Conservation (phyloP, 1,140 invertebrate genomes). For the Diorhabda elongata region DNA sequence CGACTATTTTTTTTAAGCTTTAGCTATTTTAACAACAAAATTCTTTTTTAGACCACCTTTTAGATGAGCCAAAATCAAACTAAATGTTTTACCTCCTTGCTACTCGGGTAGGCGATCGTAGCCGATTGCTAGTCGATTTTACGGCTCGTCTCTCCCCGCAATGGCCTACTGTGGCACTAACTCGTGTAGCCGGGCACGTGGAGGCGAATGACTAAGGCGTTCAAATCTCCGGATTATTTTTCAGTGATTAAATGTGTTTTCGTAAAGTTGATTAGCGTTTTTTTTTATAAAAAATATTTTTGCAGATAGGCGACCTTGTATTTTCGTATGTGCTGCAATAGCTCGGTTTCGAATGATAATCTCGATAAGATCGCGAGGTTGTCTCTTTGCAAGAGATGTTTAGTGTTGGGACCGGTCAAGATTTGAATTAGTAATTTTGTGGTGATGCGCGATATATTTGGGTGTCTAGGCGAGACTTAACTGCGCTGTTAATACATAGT, state of each 20-base stretch:
- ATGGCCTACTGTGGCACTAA: constrained; percentile 30
- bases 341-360: not conserved
- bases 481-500: too few relatives aligned
- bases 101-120: constrained; percentile 20
- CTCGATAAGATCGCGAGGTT: not conserved
- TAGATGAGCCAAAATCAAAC: constrained; percentile 36
- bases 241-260: constrained; percentile 7
- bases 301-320: not conserved
- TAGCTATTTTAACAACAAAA: constrained; percentile 9
- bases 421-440: constrained; percentile 15
- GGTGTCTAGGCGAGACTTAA: not conserved
- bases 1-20: not conserved
- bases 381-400: constrained; percentile 10
- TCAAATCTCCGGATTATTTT: constrained; percentile 12
- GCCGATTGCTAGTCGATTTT: constrained; percentile 14
- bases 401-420: constrained; percentile 14
- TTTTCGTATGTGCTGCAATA: not conserved
- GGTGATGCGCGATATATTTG: not conserved
- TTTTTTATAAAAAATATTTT: constrained; percentile 2
- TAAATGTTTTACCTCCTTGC: constrained; percentile 40
- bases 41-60: constrained; percentile 29
- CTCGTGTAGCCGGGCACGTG: constrained; percentile 43
- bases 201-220: constrained; percentile 42
- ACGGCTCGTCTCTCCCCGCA: constrained; percentile 17
- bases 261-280: constrained; percentile 8